These are phyloP conservation scores for Macquaria australasica DNA, from an alignment of 2,113 vertebrate species.

Conservation along the genomic window DNA sequence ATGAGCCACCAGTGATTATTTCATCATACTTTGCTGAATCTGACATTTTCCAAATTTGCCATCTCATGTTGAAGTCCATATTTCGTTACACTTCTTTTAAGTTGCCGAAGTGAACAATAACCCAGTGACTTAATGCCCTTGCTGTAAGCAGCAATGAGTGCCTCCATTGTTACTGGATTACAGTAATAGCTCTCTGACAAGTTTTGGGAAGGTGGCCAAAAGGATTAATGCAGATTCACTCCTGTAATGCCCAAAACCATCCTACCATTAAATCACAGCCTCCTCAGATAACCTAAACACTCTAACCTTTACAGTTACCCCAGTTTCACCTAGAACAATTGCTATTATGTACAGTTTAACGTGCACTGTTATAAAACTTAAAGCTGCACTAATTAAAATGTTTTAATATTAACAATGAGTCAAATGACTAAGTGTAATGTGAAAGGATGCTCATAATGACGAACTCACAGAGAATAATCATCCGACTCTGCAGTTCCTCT, in stretches of 20 bases:
- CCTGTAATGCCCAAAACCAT: slow-evolving; percentile 33
- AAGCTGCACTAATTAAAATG: background rate
- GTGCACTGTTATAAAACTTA: background rate
- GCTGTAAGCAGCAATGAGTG: slow-evolving; percentile 36
- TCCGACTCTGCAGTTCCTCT: background rate
- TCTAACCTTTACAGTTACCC: background rate
- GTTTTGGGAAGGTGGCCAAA: slow-evolving; percentile 61
- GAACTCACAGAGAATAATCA: background rate
- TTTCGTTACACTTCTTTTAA: slow-evolving; percentile 7
- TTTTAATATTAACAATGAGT: background rate
- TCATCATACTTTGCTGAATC: background rate
- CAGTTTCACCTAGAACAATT: slow-evolving; percentile 4
- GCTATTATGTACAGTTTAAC: background rate
- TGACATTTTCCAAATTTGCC: background rate
- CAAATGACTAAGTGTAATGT: background rate
- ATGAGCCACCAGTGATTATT: background rate
- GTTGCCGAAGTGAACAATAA: slow-evolving; percentile 30
- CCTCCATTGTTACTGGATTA: slow-evolving; percentile 60
- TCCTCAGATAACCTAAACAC: slow-evolving; percentile 36
- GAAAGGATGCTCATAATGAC: background rate
- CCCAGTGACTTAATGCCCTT: slow-evolving; percentile 31
- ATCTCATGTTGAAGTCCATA: slow-evolving; percentile 4
- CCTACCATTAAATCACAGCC: slow-evolving; percentile 26
- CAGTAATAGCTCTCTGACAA: slow-evolving; percentile 40
- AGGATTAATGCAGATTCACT: slow-evolving; percentile 62